phyloP scores from a whole-genome alignment of 2,797 vertebrate species.

The Onychomys torridus region DNA sequence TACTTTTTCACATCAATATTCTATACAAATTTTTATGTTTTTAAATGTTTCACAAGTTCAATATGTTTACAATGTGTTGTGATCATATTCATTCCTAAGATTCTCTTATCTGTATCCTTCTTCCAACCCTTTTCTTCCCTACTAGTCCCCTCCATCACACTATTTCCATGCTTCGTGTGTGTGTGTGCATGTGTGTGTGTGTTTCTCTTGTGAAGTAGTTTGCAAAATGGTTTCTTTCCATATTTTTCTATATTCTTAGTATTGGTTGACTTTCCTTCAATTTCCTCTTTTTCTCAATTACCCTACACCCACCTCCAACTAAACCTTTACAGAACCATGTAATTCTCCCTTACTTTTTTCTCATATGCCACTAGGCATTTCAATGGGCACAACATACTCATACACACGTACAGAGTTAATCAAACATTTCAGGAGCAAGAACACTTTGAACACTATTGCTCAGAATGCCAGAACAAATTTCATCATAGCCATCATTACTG shows the following conservation, averaged over 20 bases:
- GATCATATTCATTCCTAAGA: not conserved
- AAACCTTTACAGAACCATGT: not conserved
- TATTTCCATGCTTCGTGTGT: not conserved
- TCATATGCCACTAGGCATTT: not conserved
- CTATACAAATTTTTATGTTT: not conserved
- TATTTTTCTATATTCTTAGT: not conserved
- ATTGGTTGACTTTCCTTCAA: not conserved
- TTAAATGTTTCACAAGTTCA: not conserved
- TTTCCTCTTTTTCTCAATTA: not conserved
- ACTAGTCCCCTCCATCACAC: too few species aligned
- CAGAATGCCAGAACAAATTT: not conserved
- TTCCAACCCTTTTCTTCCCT: not conserved
- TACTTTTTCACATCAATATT: not conserved
- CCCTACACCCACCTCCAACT: not conserved
- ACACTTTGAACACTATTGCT: not conserved
- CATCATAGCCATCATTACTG: slow-evolving; percentile 37
- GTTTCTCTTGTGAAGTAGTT: not conserved
- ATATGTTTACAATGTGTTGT: not conserved
- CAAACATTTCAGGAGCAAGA: not conserved
- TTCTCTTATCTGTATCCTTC: not conserved
- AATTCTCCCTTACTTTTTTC: not conserved
- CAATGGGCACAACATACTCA: not conserved
- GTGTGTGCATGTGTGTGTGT: too few species aligned
- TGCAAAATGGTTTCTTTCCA: not conserved
- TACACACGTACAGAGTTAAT: not conserved